Evolutionary conservation across 2,797 vertebrate species (phyloP).

Genomic region (Coranthus polyacanthus): DNA sequence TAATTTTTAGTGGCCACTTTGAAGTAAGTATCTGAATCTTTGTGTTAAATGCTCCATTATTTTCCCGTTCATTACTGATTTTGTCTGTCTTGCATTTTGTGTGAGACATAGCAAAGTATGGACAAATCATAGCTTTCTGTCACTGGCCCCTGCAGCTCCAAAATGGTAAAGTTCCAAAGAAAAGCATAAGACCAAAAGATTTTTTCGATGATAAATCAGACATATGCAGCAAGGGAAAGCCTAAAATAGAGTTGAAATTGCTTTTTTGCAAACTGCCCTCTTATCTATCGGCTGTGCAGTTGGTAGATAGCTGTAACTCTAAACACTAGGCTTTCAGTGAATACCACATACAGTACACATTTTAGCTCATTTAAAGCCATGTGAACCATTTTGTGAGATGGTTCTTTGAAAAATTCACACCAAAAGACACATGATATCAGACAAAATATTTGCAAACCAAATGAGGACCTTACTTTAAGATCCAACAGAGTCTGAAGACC

Average conservation of each 20-base stretch:
- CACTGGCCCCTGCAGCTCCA: no score
- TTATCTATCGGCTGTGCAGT: conserved; percentile 30
- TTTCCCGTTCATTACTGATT: no score
- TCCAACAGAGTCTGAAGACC: conserved; percentile 92
- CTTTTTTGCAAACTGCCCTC: conserved; percentile 39
- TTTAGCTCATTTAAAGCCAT: conserved; percentile 7
- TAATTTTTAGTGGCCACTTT: no score
- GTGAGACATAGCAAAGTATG: no score
- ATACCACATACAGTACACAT: background rate
- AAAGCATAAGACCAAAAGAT: no score
- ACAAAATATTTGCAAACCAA: conserved; percentile 35
- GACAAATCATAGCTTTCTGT: no score
- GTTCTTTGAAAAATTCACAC: background rate
- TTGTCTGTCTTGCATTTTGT: no score
- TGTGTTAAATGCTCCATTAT: no score
- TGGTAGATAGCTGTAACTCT: conserved; percentile 6
- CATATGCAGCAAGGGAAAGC: conserved; percentile 4
- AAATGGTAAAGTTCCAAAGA: no score
- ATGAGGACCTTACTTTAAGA: conserved; percentile 89
- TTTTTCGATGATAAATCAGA: conserved; percentile 20
- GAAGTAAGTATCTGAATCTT: no score
- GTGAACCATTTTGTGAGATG: background rate
- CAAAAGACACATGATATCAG: conserved; percentile 1
- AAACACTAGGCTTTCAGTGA: background rate
- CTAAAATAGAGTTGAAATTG: conserved; percentile 24